A percentile compares a stretch with the other conserved stretches of the same genome.
Conservation (phyloP, 2,113 vertebrate species). For the Oenanthe melanoleuca region DNA sequence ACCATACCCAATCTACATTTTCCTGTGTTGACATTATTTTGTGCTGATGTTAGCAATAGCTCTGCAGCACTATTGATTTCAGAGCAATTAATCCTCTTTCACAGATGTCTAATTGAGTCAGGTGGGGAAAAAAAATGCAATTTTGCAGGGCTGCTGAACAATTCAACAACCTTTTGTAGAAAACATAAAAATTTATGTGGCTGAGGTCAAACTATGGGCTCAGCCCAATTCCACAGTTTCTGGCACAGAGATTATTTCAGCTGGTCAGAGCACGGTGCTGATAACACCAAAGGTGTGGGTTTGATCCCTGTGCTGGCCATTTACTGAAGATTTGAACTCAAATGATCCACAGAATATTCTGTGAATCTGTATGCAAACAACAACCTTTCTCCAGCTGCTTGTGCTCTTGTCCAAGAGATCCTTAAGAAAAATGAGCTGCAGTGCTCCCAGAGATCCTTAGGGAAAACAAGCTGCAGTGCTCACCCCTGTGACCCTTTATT, state of each 20-base stretch:
- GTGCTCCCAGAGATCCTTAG: not conserved
- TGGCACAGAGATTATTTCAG: not conserved
- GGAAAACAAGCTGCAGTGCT: not conserved
- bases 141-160: not conserved
- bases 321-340: not conserved
- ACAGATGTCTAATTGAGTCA: not conserved
- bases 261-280: not conserved
- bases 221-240: not conserved
- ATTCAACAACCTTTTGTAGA: not conserved
- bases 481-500: not conserved
- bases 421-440: not conserved
- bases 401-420: not conserved
- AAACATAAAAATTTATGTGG: not conserved
- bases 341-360: not conserved
- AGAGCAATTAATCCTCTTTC: conserved; percentile 20
- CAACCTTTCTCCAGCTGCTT: not conserved
- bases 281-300: not conserved
- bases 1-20: not conserved
- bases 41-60: not conserved
- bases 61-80: not conserved
- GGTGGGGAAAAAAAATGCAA: not conserved
- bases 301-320: not conserved
- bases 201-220: not conserved
- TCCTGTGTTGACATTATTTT: conserved; percentile 1
- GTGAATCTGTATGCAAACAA: not conserved